Conservation (phyloP, 2,113 vertebrate species). For the Uropsilus gracilis region DNA sequence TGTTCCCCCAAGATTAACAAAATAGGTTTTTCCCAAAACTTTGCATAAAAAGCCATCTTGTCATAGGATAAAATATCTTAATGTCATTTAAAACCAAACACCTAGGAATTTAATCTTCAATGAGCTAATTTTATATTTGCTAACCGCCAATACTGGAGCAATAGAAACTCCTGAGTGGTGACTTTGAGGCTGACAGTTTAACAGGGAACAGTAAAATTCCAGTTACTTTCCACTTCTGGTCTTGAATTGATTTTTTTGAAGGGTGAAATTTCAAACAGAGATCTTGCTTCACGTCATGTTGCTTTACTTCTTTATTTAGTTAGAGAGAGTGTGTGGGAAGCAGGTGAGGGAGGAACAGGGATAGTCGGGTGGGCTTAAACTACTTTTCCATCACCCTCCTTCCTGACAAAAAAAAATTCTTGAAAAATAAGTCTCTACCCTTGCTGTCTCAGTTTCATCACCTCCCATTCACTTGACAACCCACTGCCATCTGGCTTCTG, state of each 20-base stretch:
- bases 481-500: conserved; percentile 71
- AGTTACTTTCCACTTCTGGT: conserved; percentile 58
- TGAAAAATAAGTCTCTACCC: conserved; percentile 48
- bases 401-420: conserved; percentile 35
- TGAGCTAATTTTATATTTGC: background rate
- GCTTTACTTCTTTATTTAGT: conserved; percentile 66
- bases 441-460: conserved; percentile 50
- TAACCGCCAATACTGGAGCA: background rate
- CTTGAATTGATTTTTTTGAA: conserved; percentile 34
- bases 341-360: background rate
- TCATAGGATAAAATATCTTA: background rate
- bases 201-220: background rate
- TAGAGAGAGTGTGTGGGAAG: conserved; percentile 67
- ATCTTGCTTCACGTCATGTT: conserved; percentile 40
- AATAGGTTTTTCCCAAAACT: background rate
- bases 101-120: background rate
- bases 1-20: background rate
- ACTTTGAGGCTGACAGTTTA: background rate
- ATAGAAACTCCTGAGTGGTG: background rate
- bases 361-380: conserved; percentile 48
- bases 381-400: conserved; percentile 53
- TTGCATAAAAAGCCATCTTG: background rate
- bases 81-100: background rate
- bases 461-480: conserved; percentile 69
- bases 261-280: conserved; percentile 58